These are phyloP conservation scores for Echeneis naucrates DNA, from an alignment of 2,797 vertebrate genomes.

Conservation along the genomic window DNA sequence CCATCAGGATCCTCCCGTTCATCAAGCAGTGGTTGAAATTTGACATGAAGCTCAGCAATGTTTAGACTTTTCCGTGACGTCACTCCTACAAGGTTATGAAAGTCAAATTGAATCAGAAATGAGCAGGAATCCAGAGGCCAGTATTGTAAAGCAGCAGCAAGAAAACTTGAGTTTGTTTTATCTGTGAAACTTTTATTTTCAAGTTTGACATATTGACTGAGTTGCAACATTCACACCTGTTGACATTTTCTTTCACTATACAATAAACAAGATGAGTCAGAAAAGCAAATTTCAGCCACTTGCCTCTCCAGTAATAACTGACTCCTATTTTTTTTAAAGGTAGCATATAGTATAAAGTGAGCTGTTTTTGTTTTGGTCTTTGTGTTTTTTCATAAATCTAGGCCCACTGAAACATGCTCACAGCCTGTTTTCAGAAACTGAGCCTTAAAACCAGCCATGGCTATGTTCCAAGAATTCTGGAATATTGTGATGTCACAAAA, in stretches of 20 bases:
- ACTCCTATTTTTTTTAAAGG: slow-evolving; percentile 6
- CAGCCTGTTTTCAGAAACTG: background rate
- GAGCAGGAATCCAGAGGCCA: too few relatives aligned
- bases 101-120: too few relatives aligned
- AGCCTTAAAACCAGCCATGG: too few relatives aligned
- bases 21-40: slow-evolving; percentile 16
- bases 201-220: slow-evolving; percentile 21
- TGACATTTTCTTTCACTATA: slow-evolving; percentile 55
- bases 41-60: slow-evolving; percentile 5
- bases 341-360: too few relatives aligned
- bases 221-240: slow-evolving; percentile 19
- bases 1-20: slow-evolving; percentile 15
- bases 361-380: too few relatives aligned
- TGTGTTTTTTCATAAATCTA: too few relatives aligned
- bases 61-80: slow-evolving; percentile 4
- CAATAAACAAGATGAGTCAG: slow-evolving; percentile 59
- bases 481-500: too few relatives aligned
- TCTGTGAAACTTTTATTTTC: background rate
- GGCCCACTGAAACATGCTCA: background rate
- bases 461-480: too few relatives aligned
- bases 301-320: slow-evolving; percentile 53
- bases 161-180: background rate
- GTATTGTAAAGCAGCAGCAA: too few relatives aligned
- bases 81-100: background rate
- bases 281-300: slow-evolving; percentile 47